Conservation (phyloP, 1,140 invertebrate species). For the Asobara japonica region DNA sequence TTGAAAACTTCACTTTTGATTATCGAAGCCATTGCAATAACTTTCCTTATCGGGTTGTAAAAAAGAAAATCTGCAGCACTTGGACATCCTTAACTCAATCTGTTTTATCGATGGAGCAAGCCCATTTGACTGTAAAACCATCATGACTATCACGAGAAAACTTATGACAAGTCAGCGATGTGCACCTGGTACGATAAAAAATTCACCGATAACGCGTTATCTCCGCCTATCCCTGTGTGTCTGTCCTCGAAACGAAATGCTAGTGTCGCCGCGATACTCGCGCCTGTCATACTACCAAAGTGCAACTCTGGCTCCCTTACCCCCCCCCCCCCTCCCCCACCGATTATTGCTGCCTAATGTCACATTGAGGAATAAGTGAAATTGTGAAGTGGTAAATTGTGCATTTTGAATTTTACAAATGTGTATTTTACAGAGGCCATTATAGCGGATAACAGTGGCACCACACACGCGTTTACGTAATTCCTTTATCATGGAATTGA, state of each 20-base stretch:
- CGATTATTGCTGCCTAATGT: too few relatives aligned
- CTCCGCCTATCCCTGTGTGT: background rate
- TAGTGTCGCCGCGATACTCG: background rate
- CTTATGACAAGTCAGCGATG: background rate
- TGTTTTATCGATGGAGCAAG: background rate
- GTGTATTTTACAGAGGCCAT: too few relatives aligned
- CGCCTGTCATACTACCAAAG: background rate
- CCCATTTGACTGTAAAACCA: background rate
- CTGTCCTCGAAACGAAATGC: background rate
- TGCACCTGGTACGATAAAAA: conserved; percentile 33
- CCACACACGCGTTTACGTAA: background rate
- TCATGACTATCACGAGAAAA: background rate
- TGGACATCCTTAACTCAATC: too few relatives aligned
- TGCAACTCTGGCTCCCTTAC: background rate
- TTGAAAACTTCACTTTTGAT: too few relatives aligned
- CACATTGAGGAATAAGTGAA: background rate
- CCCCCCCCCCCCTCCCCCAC: too few relatives aligned
- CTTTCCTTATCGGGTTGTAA: too few relatives aligned
- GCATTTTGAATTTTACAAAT: background rate
- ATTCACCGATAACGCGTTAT: conserved; percentile 29
- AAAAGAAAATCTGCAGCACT: too few relatives aligned
- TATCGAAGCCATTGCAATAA: too few relatives aligned
- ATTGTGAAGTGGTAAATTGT: background rate
- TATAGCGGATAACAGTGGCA: background rate
- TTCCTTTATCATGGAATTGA: background rate